A percentile compares a stretch with the other conserved stretches of the same genome.
Conservation (phyloP, 2,113 vertebrate genomes). For the Apteryx mantelli region DNA sequence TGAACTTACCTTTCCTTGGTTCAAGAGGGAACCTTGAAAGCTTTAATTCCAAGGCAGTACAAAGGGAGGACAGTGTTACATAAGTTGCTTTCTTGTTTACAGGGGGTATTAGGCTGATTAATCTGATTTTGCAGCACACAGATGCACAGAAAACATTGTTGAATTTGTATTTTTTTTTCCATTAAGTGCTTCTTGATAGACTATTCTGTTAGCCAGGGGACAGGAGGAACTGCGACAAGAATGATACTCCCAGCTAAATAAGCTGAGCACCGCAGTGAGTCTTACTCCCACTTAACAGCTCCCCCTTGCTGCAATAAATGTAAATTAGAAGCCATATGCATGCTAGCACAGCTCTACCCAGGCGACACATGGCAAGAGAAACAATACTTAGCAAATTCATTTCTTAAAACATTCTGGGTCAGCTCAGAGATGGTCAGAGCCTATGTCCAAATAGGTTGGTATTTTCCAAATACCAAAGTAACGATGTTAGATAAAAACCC, state of each 20-base stretch:
- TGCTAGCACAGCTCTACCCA: neutral
- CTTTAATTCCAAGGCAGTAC: neutral
- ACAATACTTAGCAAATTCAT: neutral
- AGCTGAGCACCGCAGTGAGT: neutral
- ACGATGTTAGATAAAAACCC: neutral
- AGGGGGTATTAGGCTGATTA: neutral
- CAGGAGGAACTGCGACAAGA: constrained; percentile 12
- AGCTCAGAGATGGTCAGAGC: neutral
- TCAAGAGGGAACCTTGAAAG: neutral
- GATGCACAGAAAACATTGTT: neutral
- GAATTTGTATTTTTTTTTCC: neutral
- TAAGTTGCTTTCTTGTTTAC: neutral
- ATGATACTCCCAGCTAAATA: neutral
- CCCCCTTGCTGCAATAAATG: constrained; percentile 49
- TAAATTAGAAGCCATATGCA: constrained; percentile 11
- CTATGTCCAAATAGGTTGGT: neutral
- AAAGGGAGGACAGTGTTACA: neutral
- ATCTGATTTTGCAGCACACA: neutral
- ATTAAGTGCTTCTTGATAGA: constrained; percentile 20
- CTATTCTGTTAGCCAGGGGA: neutral
- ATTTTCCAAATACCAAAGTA: neutral
- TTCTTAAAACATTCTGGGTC: neutral
- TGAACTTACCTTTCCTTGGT: neutral
- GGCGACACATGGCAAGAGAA: neutral
- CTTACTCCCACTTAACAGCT: constrained; percentile 42